Percentiles rank a stretch among this genome's conserved stretches.
Conservation (phyloP, 1,140 invertebrate genomes). For the Magallana ariakensis region DNA sequence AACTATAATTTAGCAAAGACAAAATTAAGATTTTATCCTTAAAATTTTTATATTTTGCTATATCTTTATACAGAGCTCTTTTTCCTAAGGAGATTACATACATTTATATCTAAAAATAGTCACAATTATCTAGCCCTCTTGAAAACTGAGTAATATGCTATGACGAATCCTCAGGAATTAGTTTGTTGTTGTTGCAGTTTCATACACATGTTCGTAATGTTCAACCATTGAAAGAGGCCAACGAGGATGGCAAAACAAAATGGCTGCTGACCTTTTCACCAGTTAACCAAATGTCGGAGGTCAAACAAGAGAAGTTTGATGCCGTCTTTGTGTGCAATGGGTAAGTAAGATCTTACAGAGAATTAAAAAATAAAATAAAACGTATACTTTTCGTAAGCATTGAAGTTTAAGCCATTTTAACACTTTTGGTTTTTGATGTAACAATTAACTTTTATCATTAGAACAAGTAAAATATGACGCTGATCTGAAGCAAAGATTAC, state of each 20-base stretch:
- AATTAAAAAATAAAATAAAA: no score
- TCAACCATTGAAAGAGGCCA: not conserved
- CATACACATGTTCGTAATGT: not conserved
- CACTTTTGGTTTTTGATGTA: no score
- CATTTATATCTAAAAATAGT: not conserved
- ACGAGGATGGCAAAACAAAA: not conserved
- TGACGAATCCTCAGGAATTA: not conserved
- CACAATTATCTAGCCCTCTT: not conserved
- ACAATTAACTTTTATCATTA: no score
- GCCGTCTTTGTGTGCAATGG: conserved; percentile 1
- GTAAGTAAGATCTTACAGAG: not conserved
- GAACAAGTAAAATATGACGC: no score
- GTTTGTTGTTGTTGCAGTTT: not conserved
- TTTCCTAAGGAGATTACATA: no score
- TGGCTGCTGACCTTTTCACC: not conserved
- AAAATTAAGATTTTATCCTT: no score
- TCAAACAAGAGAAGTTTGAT: conserved; percentile 31
- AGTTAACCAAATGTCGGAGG: not conserved
- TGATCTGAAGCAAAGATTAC: no score
- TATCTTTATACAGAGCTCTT: no score
- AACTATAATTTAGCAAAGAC: no score
- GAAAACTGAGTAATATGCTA: not conserved
- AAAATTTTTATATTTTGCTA: not conserved
- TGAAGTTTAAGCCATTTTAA: no score
- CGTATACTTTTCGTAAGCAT: no score